These are phyloP conservation scores for Archivesica marissinica DNA, from an alignment of 1,140 invertebrate genomes.

Conservation along the genomic window DNA sequence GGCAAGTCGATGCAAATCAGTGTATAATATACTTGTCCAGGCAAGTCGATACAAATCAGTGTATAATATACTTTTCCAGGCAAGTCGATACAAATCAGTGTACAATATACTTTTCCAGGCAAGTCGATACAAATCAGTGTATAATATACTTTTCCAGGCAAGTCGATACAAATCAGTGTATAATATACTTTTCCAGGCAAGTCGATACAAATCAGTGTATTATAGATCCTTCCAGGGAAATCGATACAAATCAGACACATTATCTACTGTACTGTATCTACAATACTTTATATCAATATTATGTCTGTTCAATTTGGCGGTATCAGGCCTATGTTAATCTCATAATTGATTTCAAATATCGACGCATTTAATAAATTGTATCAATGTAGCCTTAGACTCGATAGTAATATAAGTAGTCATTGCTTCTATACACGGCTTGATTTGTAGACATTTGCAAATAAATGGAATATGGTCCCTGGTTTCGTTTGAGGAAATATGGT, in stretches of 20 bases:
- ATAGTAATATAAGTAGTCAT: background rate
- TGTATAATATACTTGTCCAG: too few relatives aligned
- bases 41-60: too few relatives aligned
- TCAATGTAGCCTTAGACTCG: background rate
- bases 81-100: too few relatives aligned
- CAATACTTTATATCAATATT: slow-evolving; percentile 12
- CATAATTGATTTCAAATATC: slow-evolving; percentile 15
- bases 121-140: too few relatives aligned
- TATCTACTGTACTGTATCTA: slow-evolving; percentile 25
- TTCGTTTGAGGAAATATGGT: background rate
- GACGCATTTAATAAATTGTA: background rate
- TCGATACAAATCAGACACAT: slow-evolving; percentile 9
- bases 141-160: too few relatives aligned
- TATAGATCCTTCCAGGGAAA: background rate
- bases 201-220: slow-evolving; percentile 11
- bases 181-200: slow-evolving; percentile 13
- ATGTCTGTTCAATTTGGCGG: slow-evolving; percentile 8
- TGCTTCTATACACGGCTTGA: background rate
- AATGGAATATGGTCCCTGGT: background rate
- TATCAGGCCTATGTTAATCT: slow-evolving; percentile 2
- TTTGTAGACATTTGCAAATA: background rate
- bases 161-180: too few relatives aligned
- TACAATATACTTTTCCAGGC: too few relatives aligned
- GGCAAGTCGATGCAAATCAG: too few relatives aligned
- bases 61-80: too few relatives aligned